Evolutionary conservation across 2,113 vertebrate genomes (phyloP), one percentile per base, ranked within the genome.

Genomic region (Corapipo altera): DNA sequence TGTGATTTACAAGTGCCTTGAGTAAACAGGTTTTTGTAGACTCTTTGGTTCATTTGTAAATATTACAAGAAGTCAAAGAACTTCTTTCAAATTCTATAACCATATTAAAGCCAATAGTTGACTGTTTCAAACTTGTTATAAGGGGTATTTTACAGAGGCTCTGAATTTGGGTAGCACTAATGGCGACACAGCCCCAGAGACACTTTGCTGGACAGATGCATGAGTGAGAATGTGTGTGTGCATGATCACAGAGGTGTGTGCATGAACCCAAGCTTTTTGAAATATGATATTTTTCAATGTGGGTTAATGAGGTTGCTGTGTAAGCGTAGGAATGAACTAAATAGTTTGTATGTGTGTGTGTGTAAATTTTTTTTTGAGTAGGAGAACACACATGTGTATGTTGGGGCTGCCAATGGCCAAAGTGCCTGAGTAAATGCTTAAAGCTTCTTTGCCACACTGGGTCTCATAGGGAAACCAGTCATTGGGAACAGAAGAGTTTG

Each of bases 131-230:
- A n/a, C 16, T 8, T n/a, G 5, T 69, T 88, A 7, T 49, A 74
- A 79, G 72, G 52, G 52, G 11, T 48, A 28, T 88, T 84, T 74
- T 44, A 16, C 37, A 55, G 43, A 83, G 10, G 12, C 48, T 71
- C 39, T 92, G 59, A 58, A 51, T 77, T 73, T 58, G 65, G 55
- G 2, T 76, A 55, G 46, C n/a, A 4, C 22, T 70, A 5, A 32
- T 39, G 44, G 21, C 83, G 67, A 35, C 8, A 2, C 51, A 71
- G 88, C 55, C 55, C 33, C 35, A 51, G 82, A 71, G 39, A 33
- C 16, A 6, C 39, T 76, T 44, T 19, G 0, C 0, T 16, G 48
- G 52, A 35, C 30, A 33, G 62, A 14, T 58, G 20, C 0, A 1
- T 61, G 73, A 35, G 35, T 85, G 62, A 73, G 52, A 58, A 19